Base-by-base conservation (phyloP, 2,113 vertebrate species). In the Ceyx melanurus region DNA sequence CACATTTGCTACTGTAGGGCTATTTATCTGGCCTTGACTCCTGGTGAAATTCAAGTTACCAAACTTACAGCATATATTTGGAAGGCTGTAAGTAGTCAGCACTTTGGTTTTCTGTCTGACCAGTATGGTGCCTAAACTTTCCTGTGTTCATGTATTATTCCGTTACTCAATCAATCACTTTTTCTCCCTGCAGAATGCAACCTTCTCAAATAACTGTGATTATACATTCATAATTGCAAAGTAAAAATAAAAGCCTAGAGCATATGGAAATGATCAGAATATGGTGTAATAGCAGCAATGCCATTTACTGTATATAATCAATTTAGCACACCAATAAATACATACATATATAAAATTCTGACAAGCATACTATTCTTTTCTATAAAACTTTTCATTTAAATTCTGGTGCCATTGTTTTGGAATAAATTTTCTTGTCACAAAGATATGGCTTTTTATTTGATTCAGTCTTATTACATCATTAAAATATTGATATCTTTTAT, bases 401-500 rank as follows among this genome's bases (percentile, higher is more conserved):
- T 98, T 98, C 97, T 95, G 92, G 31, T 94, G 92, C 68, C 89
- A 93, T 96, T 97, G 95, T 95, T 97, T 91, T 67, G 77, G 81
- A 94, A 88, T 97, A 97, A 97, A 97, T 98, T 97, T 91, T 76
- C 94, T 86, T 98, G 97, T 97, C 97, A 97, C 90, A 95, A 80
- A 92, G 96, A 96, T 94, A 95, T 74, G 88, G 92, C 93, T 92
- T 97, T 98, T 96, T 98, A 98, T 98, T 97, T 97, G 94, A 97
- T 97, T 95, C 95, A 97, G 93, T 95, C 94, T 88, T 97, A 97
- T 93, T 91, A 93, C 95, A 94, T 97, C 97, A 97, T 98, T 98
- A 98, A 98, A 98, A 97, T 97, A 97, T 95, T 97, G 97, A 66
- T 88, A 86, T 97, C 97, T 96, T 98, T 98, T 97, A 98, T 97